These are phyloP conservation scores for Leucoraja ocellata DNA, from an alignment of 2,797 vertebrate species.

Conservation along the genomic window DNA sequence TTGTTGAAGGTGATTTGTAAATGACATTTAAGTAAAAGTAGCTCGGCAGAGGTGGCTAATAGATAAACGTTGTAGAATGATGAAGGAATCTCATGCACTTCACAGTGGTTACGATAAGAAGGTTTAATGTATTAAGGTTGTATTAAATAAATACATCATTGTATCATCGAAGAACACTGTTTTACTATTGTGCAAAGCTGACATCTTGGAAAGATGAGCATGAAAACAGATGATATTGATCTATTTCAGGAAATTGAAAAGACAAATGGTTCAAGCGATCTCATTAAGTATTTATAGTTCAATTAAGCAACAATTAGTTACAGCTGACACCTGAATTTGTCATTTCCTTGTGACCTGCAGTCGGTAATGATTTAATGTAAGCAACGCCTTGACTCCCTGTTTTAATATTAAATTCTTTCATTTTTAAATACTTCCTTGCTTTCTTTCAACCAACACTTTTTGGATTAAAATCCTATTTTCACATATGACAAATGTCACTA, in stretches of 20 bases:
- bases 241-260: background rate
- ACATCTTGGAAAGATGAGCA: background rate
- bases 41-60: background rate
- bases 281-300: background rate
- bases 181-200: background rate
- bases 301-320: background rate
- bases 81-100: background rate
- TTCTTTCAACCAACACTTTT: background rate
- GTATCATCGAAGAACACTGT: background rate
- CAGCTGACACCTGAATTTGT: background rate
- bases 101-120: background rate
- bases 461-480: background rate
- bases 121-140: background rate
- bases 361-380: background rate
- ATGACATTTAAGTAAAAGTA: background rate
- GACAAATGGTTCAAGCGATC: background rate
- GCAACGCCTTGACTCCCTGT: background rate
- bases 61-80: background rate
- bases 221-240: background rate
- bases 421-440: background rate
- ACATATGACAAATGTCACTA: background rate
- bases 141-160: background rate
- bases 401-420: background rate
- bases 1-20: background rate
- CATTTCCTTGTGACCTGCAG: background rate